Evolutionary conservation across 2,888 invertebrate genomes (phyloP).

Genomic region (Patella depressa): DNA sequence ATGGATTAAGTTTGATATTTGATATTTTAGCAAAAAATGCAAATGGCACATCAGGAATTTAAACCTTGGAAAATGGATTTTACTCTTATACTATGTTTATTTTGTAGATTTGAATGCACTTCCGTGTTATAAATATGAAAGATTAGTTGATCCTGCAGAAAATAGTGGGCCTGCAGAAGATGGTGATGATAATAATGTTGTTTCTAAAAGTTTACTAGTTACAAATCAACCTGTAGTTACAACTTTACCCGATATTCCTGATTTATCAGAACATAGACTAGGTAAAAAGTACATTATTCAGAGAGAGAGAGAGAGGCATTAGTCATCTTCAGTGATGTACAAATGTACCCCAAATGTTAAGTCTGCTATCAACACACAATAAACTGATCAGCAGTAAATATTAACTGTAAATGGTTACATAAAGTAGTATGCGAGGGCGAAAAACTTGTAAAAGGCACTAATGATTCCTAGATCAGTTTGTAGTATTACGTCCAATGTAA

Average conservation of each 20-base stretch:
- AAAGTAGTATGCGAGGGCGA: too few relatives aligned
- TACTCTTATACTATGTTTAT: neutral
- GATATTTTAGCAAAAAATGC: too few relatives aligned
- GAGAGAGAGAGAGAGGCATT: neutral
- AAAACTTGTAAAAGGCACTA: too few relatives aligned
- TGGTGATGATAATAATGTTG: neutral
- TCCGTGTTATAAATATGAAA: constrained; percentile 56
- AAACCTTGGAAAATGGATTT: too few relatives aligned
- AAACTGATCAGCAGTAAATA: too few relatives aligned
- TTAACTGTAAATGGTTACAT: too few relatives aligned
- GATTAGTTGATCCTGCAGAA: constrained; percentile 20
- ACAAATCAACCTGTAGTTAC: constrained; percentile 39
- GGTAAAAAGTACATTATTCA: constrained; percentile 27
- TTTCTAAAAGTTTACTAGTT: neutral
- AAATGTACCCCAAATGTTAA: neutral
- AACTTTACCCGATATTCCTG: constrained; percentile 40
- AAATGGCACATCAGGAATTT: too few relatives aligned
- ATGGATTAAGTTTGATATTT: too few relatives aligned
- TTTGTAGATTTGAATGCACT: constrained; percentile 51
- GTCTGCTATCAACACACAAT: neutral
- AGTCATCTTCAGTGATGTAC: neutral
- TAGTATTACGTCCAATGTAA: too few relatives aligned
- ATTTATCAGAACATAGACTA: constrained; percentile 50
- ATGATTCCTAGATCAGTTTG: too few relatives aligned
- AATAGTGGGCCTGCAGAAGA: constrained; percentile 19